Evolutionary conservation across 2,113 vertebrate species (phyloP).

Genomic region (Sitta europaea): DNA sequence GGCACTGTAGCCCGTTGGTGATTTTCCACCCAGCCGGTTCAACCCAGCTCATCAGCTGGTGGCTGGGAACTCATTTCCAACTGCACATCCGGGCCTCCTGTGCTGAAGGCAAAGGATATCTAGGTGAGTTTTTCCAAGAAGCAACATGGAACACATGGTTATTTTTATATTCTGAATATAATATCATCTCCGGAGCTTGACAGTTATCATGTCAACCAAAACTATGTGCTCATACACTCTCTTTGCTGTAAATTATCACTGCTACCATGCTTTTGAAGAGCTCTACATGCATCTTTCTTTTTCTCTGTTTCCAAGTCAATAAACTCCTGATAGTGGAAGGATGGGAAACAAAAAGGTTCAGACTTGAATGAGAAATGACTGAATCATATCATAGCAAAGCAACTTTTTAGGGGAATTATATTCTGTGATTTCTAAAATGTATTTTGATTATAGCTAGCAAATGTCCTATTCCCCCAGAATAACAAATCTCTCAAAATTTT

Average conservation of each 20-base stretch:
- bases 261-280: not conserved
- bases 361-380: not conserved
- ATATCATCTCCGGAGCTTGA: not conserved
- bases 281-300: not conserved
- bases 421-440: not conserved
- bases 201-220: not conserved
- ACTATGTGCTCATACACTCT: not conserved
- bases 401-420: not conserved
- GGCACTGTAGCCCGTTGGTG: not conserved
- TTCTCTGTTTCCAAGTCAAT: not conserved
- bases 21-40: not conserved
- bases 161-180: constrained; percentile 5
- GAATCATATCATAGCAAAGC: not conserved
- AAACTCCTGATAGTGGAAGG: not conserved
- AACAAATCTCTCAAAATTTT: not conserved
- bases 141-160: not conserved
- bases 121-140: not conserved
- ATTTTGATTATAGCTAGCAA: not conserved
- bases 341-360: not conserved
- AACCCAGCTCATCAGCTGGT: not conserved
- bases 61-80: not conserved
- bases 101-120: not conserved
- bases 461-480: not conserved
- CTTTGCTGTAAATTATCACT: not conserved
- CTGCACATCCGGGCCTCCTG: not conserved